Percentiles rank a stretch among this genome's conserved stretches.
phyloP scores from a whole-genome alignment of 2,888 invertebrate species.

The Caenorhabditis becei region DNA sequence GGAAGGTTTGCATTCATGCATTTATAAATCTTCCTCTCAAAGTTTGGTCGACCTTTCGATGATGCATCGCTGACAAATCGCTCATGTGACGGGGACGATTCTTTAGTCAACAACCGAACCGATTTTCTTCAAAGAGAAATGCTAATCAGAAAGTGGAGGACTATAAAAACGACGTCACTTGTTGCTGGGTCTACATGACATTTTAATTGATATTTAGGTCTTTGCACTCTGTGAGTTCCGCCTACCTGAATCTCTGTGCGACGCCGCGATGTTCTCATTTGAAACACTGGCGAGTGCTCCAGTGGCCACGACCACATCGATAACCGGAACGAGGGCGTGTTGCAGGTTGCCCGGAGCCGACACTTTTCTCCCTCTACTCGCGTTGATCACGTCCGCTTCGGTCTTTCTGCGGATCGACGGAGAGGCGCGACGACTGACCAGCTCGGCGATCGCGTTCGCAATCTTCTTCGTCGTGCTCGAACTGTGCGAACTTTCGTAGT shows the following conservation, averaged over 20 bases:
- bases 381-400: conserved; percentile 39
- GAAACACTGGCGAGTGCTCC: conserved; percentile 51
- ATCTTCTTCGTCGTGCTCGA: conserved; percentile 60
- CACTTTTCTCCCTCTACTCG: conserved; percentile 48
- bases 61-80: conserved; percentile 32
- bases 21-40: conserved; percentile 28
- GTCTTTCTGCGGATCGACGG: conserved; percentile 58
- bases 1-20: conserved; percentile 27
- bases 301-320: conserved; percentile 63
- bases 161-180: background rate
- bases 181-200: conserved; percentile 3
- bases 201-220: background rate
- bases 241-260: conserved; percentile 42
- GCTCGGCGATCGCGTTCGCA: conserved; percentile 64
- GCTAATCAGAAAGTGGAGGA: background rate
- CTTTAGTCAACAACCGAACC: conserved; percentile 17
- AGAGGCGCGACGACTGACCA: conserved; percentile 62
- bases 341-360: conserved; percentile 67
- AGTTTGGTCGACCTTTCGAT: conserved; percentile 31
- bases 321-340: conserved; percentile 59
- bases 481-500: conserved; percentile 22
- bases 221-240: background rate
- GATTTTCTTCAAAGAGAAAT: background rate
- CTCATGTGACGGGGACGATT: background rate
- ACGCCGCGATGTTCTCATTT: conserved; percentile 40